These are phyloP conservation scores for Phymorhynchus buccinoides DNA, from an alignment of 1,140 invertebrate species.

Conservation along the genomic window DNA sequence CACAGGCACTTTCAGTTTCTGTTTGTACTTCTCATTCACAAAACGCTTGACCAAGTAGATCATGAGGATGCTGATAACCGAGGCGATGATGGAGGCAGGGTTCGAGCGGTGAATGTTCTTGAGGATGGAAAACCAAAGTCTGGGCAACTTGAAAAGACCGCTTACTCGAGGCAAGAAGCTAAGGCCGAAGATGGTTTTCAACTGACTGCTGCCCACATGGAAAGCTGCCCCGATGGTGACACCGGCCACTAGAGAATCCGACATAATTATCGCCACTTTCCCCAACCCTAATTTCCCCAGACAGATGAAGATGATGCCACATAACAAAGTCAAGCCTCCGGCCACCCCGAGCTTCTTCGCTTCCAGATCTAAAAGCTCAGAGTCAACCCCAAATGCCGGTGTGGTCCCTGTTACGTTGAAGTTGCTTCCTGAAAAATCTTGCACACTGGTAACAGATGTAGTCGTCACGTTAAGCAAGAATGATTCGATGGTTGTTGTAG, in stretches of 20 bases:
- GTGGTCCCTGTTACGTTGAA: not conserved
- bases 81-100: constrained; percentile 60
- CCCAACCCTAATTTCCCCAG: constrained; percentile 72
- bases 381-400: too few relatives aligned
- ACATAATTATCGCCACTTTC: constrained; percentile 71
- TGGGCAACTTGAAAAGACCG: constrained; percentile 20
- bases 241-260: constrained; percentile 73
- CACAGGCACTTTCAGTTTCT: constrained; percentile 68
- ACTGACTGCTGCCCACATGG: constrained; percentile 73
- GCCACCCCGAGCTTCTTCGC: constrained; percentile 38
- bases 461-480: not conserved
- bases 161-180: constrained; percentile 15
- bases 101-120: constrained; percentile 64
- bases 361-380: not conserved
- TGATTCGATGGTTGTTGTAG: not conserved
- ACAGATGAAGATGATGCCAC: constrained; percentile 59
- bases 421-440: not conserved
- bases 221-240: constrained; percentile 74
- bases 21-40: constrained; percentile 67
- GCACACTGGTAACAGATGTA: not conserved
- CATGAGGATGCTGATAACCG: constrained; percentile 62
- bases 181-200: constrained; percentile 71
- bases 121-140: constrained; percentile 60
- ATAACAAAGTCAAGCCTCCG: constrained; percentile 35
- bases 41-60: constrained; percentile 69